Base-by-base conservation (phyloP, 1,140 invertebrate species). In the Hyles vespertilio region DNA sequence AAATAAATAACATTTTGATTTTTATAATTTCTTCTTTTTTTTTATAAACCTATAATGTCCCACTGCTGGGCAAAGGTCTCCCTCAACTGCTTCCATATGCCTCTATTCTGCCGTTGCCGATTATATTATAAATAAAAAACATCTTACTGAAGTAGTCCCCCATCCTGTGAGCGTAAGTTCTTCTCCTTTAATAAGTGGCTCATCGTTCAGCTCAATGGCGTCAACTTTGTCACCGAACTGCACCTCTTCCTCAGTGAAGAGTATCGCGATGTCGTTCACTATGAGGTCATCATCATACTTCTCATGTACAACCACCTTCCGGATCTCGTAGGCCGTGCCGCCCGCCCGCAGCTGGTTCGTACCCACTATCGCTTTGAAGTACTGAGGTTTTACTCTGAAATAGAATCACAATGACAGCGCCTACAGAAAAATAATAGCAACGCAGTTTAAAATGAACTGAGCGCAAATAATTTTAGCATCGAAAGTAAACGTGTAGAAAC, bases 221-320 rank as follows among this genome's bases (percentile, higher is more conserved):
- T 88, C 76, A 4, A 92, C 84, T 12, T 78, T 85, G 3, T 89
- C 84, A 3, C 69, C 69, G 47, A 86, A 87, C 22, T 77, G 64
- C 4, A 90, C 81, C 46, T 81, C 77, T 4, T 76, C 53, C 2
- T 82, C 68, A n/a, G 88, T 79, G 55, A 85, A 85, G 4, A 90
- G 56, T 5, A 90, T 67, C 6, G 84, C 87, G 11, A 90, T 81
- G 44, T 90, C 89, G 53, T 90, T 82, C 33, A 63, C 69, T 45
- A 89, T 81, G 10, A 71, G 36, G 9, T 82, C 58, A 6, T 69
- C 60, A 52, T 90, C 81, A 48, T 89, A 90, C 0, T 78, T 58
- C 53, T 84, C 72, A 44, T 90, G 89, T 12, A 65, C 57, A 0
- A 89, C 81, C 0, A 89, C 70, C 54, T 85, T 84, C 3, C 82